Conservation (phyloP, 2,113 vertebrate genomes). For the Charadrius vociferus region DNA sequence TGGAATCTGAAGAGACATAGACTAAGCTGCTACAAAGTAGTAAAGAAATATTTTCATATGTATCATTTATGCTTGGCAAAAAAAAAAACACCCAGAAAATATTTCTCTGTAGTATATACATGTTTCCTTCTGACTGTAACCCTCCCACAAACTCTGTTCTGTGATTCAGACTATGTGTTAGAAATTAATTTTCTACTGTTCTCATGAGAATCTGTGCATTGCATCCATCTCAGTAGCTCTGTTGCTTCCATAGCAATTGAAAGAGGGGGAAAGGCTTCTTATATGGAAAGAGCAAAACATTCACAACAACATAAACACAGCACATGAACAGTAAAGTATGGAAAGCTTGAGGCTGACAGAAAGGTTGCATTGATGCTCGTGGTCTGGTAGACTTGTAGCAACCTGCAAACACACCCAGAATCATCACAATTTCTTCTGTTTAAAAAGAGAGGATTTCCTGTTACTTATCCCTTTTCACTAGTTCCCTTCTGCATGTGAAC, state of each 20-base stretch:
- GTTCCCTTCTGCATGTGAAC: background rate
- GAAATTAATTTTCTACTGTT: background rate
- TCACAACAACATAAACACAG: background rate
- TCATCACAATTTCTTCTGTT: background rate
- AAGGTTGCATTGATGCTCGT: fast-evolving
- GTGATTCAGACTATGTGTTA: background rate
- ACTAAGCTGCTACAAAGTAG: background rate
- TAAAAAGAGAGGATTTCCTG: background rate
- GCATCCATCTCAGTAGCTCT: background rate
- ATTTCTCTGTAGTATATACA: background rate
- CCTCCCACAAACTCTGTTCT: background rate
- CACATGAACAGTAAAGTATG: background rate
- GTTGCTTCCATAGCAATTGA: background rate
- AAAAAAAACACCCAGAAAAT: background rate
- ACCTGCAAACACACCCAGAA: background rate
- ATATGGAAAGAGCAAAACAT: background rate
- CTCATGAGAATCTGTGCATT: background rate
- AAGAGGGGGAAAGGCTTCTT: background rate
- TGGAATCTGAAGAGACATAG: background rate
- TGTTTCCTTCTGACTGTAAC: background rate
- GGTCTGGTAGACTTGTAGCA: background rate
- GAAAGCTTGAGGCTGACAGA: background rate
- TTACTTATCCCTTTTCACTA: background rate
- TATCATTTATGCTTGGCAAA: background rate
- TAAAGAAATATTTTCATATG: background rate